A percentile compares a stretch with the other conserved stretches of the same genome.
Conservation (phyloP, 2,888 invertebrate species). For the Apotomis turbidana region DNA sequence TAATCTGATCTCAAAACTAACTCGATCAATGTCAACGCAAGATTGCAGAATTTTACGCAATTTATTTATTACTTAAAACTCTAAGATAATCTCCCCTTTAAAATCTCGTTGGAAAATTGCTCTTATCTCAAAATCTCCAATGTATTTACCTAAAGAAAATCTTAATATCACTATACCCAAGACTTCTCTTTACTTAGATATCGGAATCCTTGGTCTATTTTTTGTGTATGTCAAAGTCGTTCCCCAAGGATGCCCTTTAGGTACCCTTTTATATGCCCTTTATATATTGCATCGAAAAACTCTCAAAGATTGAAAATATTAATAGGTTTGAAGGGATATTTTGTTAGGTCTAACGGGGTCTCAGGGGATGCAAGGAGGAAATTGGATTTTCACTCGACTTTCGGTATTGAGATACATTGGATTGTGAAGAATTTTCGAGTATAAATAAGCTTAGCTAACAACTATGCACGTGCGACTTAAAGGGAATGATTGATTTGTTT, state of each 20-base stretch:
- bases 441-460: not conserved
- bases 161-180: constrained; percentile 12
- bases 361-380: not conserved
- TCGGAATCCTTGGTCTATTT: constrained; percentile 7
- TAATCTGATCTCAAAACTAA: constrained; percentile 7
- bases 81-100: not conserved
- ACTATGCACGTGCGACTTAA: not conserved
- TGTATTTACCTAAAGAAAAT: constrained; percentile 2
- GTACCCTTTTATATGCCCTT: constrained; percentile 25
- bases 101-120: constrained; percentile 10
- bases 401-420: not conserved
- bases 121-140: not conserved
- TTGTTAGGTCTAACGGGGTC: not conserved
- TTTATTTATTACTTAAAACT: constrained; percentile 11
- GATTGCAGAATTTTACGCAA: not conserved
- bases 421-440: not conserved
- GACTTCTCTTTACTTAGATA: not conserved
- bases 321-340: constrained; percentile 28
- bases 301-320: constrained; percentile 22
- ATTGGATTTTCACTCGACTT: not conserved
- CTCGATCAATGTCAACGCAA: constrained; percentile 18
- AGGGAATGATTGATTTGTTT: not conserved
- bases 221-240: constrained; percentile 24
- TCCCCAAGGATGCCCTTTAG: constrained; percentile 16
- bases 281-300: constrained; percentile 19